Percentiles rank a stretch among this genome's conserved stretches.
phyloP scores from a whole-genome alignment of 35 echinoderm and acorn worm species.

The Heliocidaris tuberculata region DNA sequence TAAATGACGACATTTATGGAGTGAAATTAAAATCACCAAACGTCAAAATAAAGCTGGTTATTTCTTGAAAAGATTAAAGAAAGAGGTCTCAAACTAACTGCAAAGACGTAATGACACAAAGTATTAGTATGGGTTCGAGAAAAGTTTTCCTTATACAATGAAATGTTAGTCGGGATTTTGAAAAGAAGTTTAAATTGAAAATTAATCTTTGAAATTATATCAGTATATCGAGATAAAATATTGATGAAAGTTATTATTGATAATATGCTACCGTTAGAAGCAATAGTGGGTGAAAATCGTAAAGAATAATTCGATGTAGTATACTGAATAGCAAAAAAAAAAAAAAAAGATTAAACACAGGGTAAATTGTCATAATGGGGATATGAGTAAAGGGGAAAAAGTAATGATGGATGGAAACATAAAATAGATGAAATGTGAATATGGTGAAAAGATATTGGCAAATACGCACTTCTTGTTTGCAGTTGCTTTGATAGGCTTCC shows the following conservation, averaged over 20 bases:
- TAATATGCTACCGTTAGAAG: neutral
- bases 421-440: neutral
- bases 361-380: neutral
- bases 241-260: too few species aligned
- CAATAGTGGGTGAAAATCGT: neutral
- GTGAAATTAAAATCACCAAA: neutral
- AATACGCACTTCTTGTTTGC: constrained; percentile 13
- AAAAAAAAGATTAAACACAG: neutral
- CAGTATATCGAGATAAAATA: neutral
- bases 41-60: neutral
- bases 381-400: neutral
- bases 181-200: neutral
- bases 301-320: neutral
- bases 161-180: neutral
- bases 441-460: neutral
- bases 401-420: neutral
- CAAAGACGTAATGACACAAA: neutral
- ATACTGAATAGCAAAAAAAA: neutral
- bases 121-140: neutral
- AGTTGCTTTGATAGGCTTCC: neutral
- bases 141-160: neutral
- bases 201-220: neutral
- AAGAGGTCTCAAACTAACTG: neutral
- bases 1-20: neutral
- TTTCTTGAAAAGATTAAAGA: neutral